Conservation (phyloP, 2,797 vertebrate species). For the Echiichthys vipera region DNA sequence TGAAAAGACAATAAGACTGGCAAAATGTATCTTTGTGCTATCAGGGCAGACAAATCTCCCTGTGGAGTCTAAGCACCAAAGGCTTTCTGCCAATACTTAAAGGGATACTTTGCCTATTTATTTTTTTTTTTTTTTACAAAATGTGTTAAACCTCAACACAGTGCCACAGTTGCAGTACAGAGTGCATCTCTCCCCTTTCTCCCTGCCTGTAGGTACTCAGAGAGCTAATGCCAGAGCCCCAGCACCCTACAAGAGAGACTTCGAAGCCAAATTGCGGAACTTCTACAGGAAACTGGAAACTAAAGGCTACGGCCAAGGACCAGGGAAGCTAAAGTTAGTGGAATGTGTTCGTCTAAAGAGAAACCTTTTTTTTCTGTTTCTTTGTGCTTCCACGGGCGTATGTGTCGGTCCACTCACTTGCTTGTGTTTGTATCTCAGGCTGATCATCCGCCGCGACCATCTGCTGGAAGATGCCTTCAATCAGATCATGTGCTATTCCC, state of each 20-base stretch:
- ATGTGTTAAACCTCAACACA: too few species aligned
- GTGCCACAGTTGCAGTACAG: too few species aligned
- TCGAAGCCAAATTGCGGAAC: slow-evolving; percentile 97
- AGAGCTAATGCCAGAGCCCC: slow-evolving; percentile 96
- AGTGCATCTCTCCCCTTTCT: neutral
- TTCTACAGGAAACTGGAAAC: slow-evolving; percentile 97
- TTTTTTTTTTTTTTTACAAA: too few species aligned
- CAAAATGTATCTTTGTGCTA: too few species aligned
- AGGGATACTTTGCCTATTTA: too few species aligned
- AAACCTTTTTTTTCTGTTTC: neutral
- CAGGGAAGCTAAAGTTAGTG: slow-evolving; percentile 95
- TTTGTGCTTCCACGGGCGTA: neutral
- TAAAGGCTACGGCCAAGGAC: slow-evolving; percentile 97
- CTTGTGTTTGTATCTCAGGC: slow-evolving; percentile 77
- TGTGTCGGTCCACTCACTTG: neutral
- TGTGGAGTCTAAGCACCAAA: too few species aligned
- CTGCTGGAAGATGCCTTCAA: slow-evolving; percentile 97
- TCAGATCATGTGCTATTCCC: slow-evolving; percentile 97
- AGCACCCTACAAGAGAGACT: slow-evolving; percentile 96
- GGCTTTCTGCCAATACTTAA: too few species aligned
- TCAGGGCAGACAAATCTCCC: too few species aligned
- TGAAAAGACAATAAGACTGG: too few species aligned
- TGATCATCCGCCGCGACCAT: slow-evolving; percentile 95
- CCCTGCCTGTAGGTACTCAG: slow-evolving; percentile 87
- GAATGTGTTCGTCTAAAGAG: neutral